Conservation (phyloP, 1,140 invertebrate species). For the Aphidius gifuensis region DNA sequence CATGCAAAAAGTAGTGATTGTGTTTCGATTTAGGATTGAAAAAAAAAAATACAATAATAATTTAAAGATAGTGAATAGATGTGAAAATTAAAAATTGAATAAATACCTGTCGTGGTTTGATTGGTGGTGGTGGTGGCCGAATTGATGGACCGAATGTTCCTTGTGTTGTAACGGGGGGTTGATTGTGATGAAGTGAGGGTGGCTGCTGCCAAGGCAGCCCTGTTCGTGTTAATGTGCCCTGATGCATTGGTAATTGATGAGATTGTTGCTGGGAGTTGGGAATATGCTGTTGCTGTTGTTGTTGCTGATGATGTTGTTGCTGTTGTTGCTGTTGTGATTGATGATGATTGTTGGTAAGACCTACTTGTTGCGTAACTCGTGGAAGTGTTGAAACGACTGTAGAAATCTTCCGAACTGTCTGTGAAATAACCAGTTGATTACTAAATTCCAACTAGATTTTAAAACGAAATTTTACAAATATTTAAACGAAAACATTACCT, state of each 20-base stretch:
- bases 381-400: slow-evolving; percentile 55
- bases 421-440: slow-evolving; percentile 56
- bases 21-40: neutral
- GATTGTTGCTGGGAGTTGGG: slow-evolving; percentile 32
- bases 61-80: neutral
- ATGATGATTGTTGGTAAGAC: slow-evolving; percentile 40
- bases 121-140: slow-evolving; percentile 66
- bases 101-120: slow-evolving; percentile 67
- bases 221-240: slow-evolving; percentile 52
- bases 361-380: slow-evolving; percentile 52
- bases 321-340: slow-evolving; percentile 32
- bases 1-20: neutral
- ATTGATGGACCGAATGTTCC: slow-evolving; percentile 48
- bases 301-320: slow-evolving; percentile 35
- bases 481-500: slow-evolving; percentile 50
- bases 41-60: neutral
- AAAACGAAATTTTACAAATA: too few relatives aligned
- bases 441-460: slow-evolving; percentile 27
- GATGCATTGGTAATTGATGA: slow-evolving; percentile 37
- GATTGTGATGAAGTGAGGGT: slow-evolving; percentile 53
- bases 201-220: slow-evolving; percentile 55
- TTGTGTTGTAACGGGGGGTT: slow-evolving; percentile 52
- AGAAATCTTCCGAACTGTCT: slow-evolving; percentile 59
- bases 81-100: neutral
- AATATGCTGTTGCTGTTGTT: slow-evolving; percentile 30